A percentile compares a stretch with the other conserved stretches of the same genome.
These are phyloP conservation scores for Ispidina lecontei DNA, from an alignment of 2,797 vertebrate genomes.

Conservation along the genomic window DNA sequence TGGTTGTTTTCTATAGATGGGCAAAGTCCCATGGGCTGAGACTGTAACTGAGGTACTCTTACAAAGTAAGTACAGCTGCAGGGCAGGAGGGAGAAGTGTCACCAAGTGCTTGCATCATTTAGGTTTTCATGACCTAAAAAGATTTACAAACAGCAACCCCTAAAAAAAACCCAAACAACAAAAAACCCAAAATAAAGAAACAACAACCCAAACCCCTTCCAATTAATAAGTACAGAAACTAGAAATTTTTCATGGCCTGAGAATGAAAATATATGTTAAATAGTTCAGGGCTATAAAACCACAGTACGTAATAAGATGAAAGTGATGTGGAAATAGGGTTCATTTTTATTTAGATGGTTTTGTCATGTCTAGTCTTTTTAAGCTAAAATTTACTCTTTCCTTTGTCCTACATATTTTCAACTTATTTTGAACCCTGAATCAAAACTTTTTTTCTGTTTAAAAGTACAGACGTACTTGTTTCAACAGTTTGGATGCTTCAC, in stretches of 20 bases:
- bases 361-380: not conserved
- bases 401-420: not conserved
- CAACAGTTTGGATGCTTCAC: not conserved
- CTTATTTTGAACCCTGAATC: not conserved
- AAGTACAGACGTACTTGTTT: not conserved
- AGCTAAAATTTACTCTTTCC: not conserved
- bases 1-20: not conserved
- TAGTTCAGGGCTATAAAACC: not conserved
- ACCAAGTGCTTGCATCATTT: accelerated
- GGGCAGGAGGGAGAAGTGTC: not conserved
- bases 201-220: not conserved
- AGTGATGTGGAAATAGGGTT: not conserved
- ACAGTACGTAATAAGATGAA: not conserved
- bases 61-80: not conserved
- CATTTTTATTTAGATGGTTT: not conserved
- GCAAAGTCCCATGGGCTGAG: not conserved
- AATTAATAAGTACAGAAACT: not conserved
- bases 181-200: not conserved
- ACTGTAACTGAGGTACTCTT: not conserved
- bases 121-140: not conserved
- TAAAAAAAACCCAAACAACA: not conserved
- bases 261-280: not conserved
- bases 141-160: not conserved
- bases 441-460: not conserved
- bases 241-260: not conserved